Evolutionary conservation across 2,113 vertebrate genomes (phyloP), one percentile per base, ranked within the genome.

Genomic region (Leptobrachium ailaonicum): DNA sequence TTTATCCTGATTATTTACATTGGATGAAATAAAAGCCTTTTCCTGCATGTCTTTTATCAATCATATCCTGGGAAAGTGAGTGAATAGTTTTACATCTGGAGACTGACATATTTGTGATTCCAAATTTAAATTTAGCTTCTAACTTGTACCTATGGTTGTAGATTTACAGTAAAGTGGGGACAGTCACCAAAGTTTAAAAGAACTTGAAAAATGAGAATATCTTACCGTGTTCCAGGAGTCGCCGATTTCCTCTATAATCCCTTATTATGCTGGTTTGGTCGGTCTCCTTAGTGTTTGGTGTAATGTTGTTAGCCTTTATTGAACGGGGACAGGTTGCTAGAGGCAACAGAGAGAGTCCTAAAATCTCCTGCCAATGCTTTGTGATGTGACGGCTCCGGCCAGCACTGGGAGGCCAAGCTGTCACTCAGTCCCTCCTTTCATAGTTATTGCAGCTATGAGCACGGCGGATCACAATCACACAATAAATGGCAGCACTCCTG

Each of bases 281-380:
- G 63, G 64, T 69, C 73, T 75, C 53, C 66, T 62, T 12, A 50
- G 71, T 75, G 79, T 73, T 78, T 63, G 71, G 40, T 69, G 70
- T 82, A 47, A 9, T 79, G 69, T 76, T 78, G 83, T 80, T 58
- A 70, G 58, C 73, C 67, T 83, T 75, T 81, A 74, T 79, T 83
- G 79, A 83, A 83, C 79, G 77, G 58, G 73, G 62, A 73, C 50
- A 76, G 73, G 86, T 87, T 87, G 86, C 84, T 71, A 84, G 43
- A 82, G 77, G 86, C 86, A 81, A 87, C 86, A 62, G 50, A 74
- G 71, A 66, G 79, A 80, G 75, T 69, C 60, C 71, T 69, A 81
- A 75, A 75, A 75, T 75, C 64, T 69, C 64, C 79, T 69, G 79
- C 79, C 79, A 81, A 69, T 75, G 47, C 66, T 62, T 81, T 81